These are phyloP conservation scores for Himalopsyche anomala DNA, from an alignment of 2,888 invertebrate genomes.

Conservation along the genomic window DNA sequence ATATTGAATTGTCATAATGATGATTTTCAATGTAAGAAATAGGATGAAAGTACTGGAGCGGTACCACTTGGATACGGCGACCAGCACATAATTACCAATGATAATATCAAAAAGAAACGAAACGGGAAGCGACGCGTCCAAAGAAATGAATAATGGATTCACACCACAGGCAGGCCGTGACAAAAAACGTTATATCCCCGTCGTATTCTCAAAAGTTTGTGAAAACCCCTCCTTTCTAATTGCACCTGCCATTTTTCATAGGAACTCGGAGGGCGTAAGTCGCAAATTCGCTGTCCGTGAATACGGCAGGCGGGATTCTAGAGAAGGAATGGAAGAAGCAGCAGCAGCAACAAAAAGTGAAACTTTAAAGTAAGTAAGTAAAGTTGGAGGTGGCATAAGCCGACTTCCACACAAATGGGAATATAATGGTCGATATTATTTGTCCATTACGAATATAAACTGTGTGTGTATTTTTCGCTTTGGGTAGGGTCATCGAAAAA, in stretches of 20 bases:
- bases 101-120: not conserved
- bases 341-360: slow-evolving; percentile 53
- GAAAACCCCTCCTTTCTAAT: slow-evolving; percentile 44
- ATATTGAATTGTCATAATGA: too few species aligned
- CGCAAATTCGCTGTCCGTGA: slow-evolving; percentile 44
- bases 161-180: slow-evolving; percentile 49
- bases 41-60: too few species aligned
- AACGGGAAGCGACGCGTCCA: not conserved
- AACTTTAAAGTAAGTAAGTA: slow-evolving; percentile 54
- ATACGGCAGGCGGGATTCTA: slow-evolving; percentile 31
- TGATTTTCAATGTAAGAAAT: too few species aligned
- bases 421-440: slow-evolving; percentile 65
- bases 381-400: slow-evolving; percentile 54
- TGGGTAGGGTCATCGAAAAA: slow-evolving; percentile 46
- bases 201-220: not conserved
- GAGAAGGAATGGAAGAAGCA: slow-evolving; percentile 27
- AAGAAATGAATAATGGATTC: slow-evolving; percentile 56
- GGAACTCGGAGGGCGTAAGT: not conserved
- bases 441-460: slow-evolving; percentile 62
- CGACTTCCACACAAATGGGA: slow-evolving; percentile 62
- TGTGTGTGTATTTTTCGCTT: slow-evolving; percentile 51
- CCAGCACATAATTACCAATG: not conserved
- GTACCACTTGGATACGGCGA: too few species aligned
- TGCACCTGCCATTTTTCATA: slow-evolving; percentile 42
- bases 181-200: slow-evolving; percentile 45